Conservation (phyloP, 2,797 vertebrate species). For the Acanthurus tractus region DNA sequence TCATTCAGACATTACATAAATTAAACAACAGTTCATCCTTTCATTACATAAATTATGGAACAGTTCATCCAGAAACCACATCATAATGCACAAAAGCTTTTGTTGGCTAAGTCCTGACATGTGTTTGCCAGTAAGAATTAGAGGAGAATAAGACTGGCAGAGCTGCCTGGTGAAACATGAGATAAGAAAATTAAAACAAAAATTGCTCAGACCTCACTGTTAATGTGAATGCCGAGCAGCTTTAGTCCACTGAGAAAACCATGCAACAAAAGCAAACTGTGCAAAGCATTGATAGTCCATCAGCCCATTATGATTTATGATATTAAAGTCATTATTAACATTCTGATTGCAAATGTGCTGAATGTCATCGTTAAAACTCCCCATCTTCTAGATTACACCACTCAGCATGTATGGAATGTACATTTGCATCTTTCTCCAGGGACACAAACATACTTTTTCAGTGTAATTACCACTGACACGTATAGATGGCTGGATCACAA, state of each 20-base stretch:
- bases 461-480: constrained; percentile 75
- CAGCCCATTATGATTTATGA: constrained; percentile 49
- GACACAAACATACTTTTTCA: constrained; percentile 66
- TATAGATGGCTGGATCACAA: constrained; percentile 71
- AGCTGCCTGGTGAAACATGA: constrained; percentile 63
- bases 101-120: constrained; percentile 57
- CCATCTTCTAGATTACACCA: constrained; percentile 11
- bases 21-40: constrained; percentile 79
- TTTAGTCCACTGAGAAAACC: constrained; percentile 38
- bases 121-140: constrained; percentile 60
- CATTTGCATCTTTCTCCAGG: constrained; percentile 41
- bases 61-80: constrained; percentile 69
- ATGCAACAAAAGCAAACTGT: constrained; percentile 42
- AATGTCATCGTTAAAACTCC: constrained; percentile 51
- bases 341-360: constrained; percentile 49
- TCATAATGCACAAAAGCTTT: constrained; percentile 71
- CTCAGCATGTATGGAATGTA: constrained; percentile 28
- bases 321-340: constrained; percentile 40
- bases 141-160: constrained; percentile 45
- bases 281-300: constrained; percentile 48
- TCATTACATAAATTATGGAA: constrained; percentile 77
- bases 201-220: constrained; percentile 52
- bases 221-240: constrained; percentile 64
- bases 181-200: constrained; percentile 70
- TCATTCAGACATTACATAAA: constrained; percentile 74